phyloP scores from a whole-genome alignment of 2,888 invertebrate genomes.

The Hydraecia micacea region DNA sequence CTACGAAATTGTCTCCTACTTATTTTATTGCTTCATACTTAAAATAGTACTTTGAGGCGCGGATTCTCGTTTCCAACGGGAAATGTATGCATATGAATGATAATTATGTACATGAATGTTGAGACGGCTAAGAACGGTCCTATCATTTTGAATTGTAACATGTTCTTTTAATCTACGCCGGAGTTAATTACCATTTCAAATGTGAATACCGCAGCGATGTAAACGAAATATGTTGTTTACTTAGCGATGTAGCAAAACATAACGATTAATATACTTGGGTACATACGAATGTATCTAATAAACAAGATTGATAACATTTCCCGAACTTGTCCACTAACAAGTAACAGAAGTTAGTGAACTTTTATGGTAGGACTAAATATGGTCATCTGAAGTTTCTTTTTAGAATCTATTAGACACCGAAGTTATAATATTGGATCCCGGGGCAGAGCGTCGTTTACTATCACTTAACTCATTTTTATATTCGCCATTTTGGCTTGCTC shows the following conservation, averaged over 20 bases:
- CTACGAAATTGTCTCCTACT: slow-evolving; percentile 73
- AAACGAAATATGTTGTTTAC: slow-evolving; percentile 56
- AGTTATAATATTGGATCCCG: slow-evolving; percentile 81
- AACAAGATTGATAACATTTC: slow-evolving; percentile 60
- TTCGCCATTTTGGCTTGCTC: slow-evolving; percentile 83
- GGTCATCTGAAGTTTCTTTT: slow-evolving; percentile 73
- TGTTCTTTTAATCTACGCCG: slow-evolving; percentile 54
- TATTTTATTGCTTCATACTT: slow-evolving; percentile 75
- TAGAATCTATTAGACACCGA: slow-evolving; percentile 81
- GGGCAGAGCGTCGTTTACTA: slow-evolving; percentile 81
- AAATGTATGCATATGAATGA: slow-evolving; percentile 62
- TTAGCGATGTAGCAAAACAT: slow-evolving; percentile 36
- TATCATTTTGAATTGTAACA: slow-evolving; percentile 49
- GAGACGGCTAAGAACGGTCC: slow-evolving; percentile 36
- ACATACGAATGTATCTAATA: slow-evolving; percentile 55
- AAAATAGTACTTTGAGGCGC: slow-evolving; percentile 58
- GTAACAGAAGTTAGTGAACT: slow-evolving; percentile 66
- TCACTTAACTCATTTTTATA: slow-evolving; percentile 88
- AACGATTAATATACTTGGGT: slow-evolving; percentile 32
- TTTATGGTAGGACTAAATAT: slow-evolving; percentile 74
- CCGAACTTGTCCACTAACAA: slow-evolving; percentile 57
- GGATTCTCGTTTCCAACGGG: slow-evolving; percentile 54
- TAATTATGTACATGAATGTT: slow-evolving; percentile 55
- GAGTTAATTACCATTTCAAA: slow-evolving; percentile 56
- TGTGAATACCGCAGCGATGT: slow-evolving; percentile 32